Conservation (phyloP, 2,797 vertebrate species). For the Coregonus ussuriensis region DNA sequence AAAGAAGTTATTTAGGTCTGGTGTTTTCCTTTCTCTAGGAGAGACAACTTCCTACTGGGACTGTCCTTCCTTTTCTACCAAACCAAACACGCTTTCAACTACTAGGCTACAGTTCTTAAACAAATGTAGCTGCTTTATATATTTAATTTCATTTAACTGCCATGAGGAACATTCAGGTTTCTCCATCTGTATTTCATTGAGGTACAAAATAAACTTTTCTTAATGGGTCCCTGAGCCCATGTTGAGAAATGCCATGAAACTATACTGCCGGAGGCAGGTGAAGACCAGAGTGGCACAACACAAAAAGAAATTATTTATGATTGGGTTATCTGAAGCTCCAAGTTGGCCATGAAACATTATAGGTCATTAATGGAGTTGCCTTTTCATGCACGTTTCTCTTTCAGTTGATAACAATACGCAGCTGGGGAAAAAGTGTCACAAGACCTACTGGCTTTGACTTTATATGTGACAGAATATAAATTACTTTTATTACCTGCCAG, state of each 20-base stretch:
- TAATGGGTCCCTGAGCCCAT: conserved; percentile 71
- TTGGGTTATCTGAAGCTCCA: conserved; percentile 63
- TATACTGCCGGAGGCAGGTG: conserved; percentile 64
- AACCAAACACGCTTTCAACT: conserved; percentile 16
- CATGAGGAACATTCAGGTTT: conserved; percentile 47
- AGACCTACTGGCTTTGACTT: conserved; percentile 51
- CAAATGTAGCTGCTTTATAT: background rate
- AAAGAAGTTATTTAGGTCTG: conserved; percentile 18
- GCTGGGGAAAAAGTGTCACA: conserved; percentile 59
- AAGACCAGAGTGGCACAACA: conserved; percentile 62
- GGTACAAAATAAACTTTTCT: conserved; percentile 56
- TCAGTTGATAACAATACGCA: conserved; percentile 70
- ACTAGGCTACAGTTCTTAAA: background rate
- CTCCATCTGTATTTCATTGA: conserved; percentile 67
- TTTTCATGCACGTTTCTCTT: conserved; percentile 63
- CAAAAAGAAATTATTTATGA: conserved; percentile 73
- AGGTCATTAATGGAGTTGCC: conserved; percentile 70
- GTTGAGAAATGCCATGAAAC: conserved; percentile 71
- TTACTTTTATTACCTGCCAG: conserved; percentile 63
- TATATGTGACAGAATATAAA: conserved; percentile 67
- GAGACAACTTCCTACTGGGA: background rate
- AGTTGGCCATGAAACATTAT: conserved; percentile 69
- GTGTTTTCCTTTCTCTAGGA: background rate
- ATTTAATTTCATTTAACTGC: conserved; percentile 21
- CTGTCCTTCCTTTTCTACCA: conserved; percentile 27